Evolutionary conservation across 2,797 vertebrate genomes (phyloP), one percentile per base, ranked within the genome.

Genomic region (Melanotaenia pygmaea): DNA sequence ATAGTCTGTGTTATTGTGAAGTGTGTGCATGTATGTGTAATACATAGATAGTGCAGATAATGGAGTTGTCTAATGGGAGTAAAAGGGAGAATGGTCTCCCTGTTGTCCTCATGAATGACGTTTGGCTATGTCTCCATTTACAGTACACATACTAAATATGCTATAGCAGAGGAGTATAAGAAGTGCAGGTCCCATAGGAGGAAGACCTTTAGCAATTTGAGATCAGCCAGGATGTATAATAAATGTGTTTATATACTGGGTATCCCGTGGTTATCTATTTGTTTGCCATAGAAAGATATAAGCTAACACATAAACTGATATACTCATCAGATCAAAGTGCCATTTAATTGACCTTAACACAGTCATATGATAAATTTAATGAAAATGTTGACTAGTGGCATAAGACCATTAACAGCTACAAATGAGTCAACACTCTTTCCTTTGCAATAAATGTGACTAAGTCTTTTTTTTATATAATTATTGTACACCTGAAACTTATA

Each of bases 41-140:
- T 34, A 61, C 54, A 67, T 80, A 87, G 51, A 67, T 77, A 86
- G 87, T 83, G 80, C 81, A 82, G 70, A 87, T 88, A 89, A 92
- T 89, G 86, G 88, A 86, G 83, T 59, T 32, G 8, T 60, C 76
- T 79, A 87, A 91, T 87, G 82, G 85, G 61, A 40, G 37, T 54
- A 35, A 67, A 73, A 71, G 70, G 74, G 64, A 67, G 72, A 74
- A 70, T 74, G 53, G 22, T 62, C 45, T 82, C 74, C 70, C 67
- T 10, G 8, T 22, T 82, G 74, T 59, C 86, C 76, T 77, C 26
- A 40, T 71, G 82, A 83, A 85, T 73, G 71, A 59, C n/a, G 60
- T 66, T 76, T 54, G 43, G 54, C 63, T 61, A 28, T 62, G 67
- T 80, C 68, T 70, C 78, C 75, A 73, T 85, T 90, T 76, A 81